phyloP scores from a whole-genome alignment of 2,113 vertebrate genomes.

The Nibea albiflora region DNA sequence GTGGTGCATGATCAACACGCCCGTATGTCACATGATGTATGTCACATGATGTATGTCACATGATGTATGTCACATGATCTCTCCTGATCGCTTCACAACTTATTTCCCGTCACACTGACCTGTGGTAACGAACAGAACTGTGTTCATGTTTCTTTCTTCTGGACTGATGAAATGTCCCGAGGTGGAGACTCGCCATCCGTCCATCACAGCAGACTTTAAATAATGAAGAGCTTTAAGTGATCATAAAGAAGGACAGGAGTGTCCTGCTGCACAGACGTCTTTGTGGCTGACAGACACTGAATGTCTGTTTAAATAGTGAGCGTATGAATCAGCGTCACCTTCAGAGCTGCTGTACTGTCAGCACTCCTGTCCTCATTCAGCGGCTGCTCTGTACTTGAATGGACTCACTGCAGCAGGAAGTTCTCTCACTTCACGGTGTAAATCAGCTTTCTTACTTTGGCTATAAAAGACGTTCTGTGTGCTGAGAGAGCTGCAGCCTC shows the following conservation, averaged over 20 bases:
- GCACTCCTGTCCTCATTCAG: neutral
- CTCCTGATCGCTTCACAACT: no score
- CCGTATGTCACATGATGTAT: no score
- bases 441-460: neutral
- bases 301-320: neutral
- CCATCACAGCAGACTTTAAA: no score
- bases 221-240: neutral
- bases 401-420: constrained; percentile 10
- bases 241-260: neutral
- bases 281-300: neutral
- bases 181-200: no score
- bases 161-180: no score
- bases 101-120: no score
- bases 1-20: no score
- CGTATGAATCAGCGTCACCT: neutral
- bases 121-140: no score
- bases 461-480: constrained; percentile 9
- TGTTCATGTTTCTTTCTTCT: no score
- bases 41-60: no score
- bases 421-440: neutral
- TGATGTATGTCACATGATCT: no score
- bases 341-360: neutral
- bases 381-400: neutral
- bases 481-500: neutral
- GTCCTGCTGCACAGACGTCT: neutral